Conservation (phyloP, 92 coral and sea anemone genomes). For the Bergia sp. region DNA sequence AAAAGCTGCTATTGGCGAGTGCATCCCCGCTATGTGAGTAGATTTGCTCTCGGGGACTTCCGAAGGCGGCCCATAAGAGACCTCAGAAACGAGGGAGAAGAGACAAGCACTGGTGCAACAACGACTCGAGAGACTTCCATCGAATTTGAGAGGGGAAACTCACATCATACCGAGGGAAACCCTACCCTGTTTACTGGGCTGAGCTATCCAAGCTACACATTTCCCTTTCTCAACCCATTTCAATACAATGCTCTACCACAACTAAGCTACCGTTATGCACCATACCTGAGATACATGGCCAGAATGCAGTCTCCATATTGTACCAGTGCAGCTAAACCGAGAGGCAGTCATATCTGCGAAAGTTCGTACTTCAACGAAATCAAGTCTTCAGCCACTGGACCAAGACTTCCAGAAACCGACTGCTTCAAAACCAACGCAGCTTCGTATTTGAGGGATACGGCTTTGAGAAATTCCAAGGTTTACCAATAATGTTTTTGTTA, state of each 20-base stretch:
- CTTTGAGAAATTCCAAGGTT: conserved; percentile 2
- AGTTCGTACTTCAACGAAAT: neutral
- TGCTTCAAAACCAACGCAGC: conserved; percentile 30
- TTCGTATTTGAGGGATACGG: conserved; percentile 20
- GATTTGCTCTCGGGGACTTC: conserved; percentile 73
- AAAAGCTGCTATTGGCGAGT: conserved; percentile 85
- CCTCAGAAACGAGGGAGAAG: conserved; percentile 5
- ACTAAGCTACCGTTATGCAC: neutral
- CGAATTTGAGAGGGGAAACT: conserved; percentile 16
- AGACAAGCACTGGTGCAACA: neutral
- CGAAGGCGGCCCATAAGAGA: conserved; percentile 63
- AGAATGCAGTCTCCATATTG: conserved; percentile 5
- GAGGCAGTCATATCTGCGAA: neutral
- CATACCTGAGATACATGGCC: conserved; percentile 12
- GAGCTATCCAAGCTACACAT: conserved; percentile 1
- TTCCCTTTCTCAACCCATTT: conserved; percentile 16
- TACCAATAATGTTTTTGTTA: neutral
- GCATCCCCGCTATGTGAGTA: conserved; percentile 69
- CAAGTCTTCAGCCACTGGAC: neutral
- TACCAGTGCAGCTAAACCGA: neutral
- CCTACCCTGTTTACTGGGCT: conserved; percentile 19
- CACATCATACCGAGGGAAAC: neutral
- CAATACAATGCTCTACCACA: conserved; percentile 13
- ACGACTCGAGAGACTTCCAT: neutral
- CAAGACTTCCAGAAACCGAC: conserved; percentile 9